Evolutionary conservation across 2,113 vertebrate species (phyloP).

Genomic region (Anarrhichthys ocellatus): DNA sequence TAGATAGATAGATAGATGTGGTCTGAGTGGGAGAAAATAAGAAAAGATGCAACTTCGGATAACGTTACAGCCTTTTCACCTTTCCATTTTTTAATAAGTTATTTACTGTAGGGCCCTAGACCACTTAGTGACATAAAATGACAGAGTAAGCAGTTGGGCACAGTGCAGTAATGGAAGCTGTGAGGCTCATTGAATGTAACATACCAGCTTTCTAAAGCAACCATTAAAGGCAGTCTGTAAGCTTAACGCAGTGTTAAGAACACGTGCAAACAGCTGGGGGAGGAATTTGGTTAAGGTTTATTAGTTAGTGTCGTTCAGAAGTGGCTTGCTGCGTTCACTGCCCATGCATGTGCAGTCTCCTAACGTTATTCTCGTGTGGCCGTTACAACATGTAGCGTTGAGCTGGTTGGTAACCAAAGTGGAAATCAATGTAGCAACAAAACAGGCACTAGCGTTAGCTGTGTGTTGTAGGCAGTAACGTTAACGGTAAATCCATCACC

Average conservation of each 20-base stretch:
- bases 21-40: background rate
- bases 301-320: background rate
- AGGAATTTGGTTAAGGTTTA: background rate
- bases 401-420: background rate
- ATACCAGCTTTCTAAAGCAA: background rate
- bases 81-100: background rate
- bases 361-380: background rate
- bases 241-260: background rate
- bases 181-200: background rate
- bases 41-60: background rate
- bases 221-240: background rate
- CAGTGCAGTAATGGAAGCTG: too few relatives aligned
- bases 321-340: conserved; percentile 32
- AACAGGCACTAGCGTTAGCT: background rate
- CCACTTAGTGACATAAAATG: background rate
- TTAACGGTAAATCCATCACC: background rate
- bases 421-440: conserved; percentile 2
- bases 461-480: background rate
- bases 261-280: background rate
- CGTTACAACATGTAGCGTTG: background rate
- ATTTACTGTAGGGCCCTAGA: background rate
- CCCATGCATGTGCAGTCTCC: background rate
- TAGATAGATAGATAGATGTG: background rate
- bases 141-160: background rate
- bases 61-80: background rate